Evolutionary conservation across 2,797 vertebrate species (phyloP), one percentile per base, ranked within the genome.

Genomic region (Lindbergichthys nudifrons): DNA sequence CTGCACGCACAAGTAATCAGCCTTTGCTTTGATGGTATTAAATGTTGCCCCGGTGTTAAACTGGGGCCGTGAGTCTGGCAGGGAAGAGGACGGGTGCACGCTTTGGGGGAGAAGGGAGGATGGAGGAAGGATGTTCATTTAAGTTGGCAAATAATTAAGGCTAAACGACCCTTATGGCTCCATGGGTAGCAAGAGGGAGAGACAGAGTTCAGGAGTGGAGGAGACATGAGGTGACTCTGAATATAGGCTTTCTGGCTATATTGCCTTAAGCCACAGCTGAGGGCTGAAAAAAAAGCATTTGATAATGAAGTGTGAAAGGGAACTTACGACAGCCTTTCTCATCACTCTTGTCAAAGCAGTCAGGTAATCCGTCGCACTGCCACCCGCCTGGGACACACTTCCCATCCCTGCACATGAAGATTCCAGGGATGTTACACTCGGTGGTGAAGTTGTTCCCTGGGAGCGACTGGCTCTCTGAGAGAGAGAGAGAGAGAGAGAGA

Each of bases 261-360:
- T 3, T 19, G 50, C 47, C 74, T 59, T 50, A 65, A 52, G 47
- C 53, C 57, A 54, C 43, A 58, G 1, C 39, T 67, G 10, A 50
- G 8, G n/a, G 5, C n/a, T 54, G 30, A 51, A 43, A 47, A 50
- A 54, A 73, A 7, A 46, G 9, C 47, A 60, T 74, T 23, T 23
- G 39, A 79, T 77, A 70, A 73, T 32, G 30, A 16, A 48, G n/a
- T 39, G 41, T 21, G 32, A 36, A 79, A 83, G 5, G 61, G 71
- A 57, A 97, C 98, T 99, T 95, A 99, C 97, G 95, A 86, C 98
- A 99, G 84, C 96, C 96, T 92, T 95, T 96, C 93, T 99, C 97
- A 18, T 99, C 97, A 0, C 97, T 99, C 90, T 95, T 95, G 91
- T 99, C 97, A 5, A 96, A 96, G 94, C 98, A 99, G 94, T 99